These are phyloP conservation scores for Anolis sagrei DNA, from an alignment of 2,113 vertebrate species.

Conservation along the genomic window DNA sequence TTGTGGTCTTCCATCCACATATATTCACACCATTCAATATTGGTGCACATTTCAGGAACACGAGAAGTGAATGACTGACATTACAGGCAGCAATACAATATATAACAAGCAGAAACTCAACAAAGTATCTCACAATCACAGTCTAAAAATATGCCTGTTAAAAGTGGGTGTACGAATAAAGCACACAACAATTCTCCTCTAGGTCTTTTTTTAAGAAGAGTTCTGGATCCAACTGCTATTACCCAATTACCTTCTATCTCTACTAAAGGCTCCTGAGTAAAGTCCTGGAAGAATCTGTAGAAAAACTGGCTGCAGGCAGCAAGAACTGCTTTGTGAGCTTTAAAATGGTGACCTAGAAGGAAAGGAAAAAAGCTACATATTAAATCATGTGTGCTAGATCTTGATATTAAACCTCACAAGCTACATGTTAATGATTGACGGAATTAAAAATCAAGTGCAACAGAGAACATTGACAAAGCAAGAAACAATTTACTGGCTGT, in stretches of 20 bases:
- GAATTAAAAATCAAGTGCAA: neutral
- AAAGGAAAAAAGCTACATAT: neutral
- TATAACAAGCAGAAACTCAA: neutral
- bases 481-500: neutral
- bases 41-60: neutral
- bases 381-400: neutral
- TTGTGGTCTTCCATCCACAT: neutral
- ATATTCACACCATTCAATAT: neutral
- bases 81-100: too few relatives aligned
- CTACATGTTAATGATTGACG: neutral
- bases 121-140: neutral
- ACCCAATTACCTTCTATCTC: conserved; percentile 92
- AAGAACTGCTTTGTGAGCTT: conserved; percentile 97
- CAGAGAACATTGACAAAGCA: neutral
- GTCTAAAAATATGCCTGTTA: neutral
- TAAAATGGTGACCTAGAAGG: conserved; percentile 92
- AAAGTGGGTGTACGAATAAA: neutral
- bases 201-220: neutral
- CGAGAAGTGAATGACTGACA: neutral
- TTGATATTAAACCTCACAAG: neutral
- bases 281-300: conserved; percentile 97
- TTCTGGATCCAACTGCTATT: neutral
- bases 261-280: conserved; percentile 95
- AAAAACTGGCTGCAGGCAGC: conserved; percentile 99
- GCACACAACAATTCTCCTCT: too few relatives aligned